Conservation (phyloP, 2,888 invertebrate species). For the Hermaeophaga mercurialis region DNA sequence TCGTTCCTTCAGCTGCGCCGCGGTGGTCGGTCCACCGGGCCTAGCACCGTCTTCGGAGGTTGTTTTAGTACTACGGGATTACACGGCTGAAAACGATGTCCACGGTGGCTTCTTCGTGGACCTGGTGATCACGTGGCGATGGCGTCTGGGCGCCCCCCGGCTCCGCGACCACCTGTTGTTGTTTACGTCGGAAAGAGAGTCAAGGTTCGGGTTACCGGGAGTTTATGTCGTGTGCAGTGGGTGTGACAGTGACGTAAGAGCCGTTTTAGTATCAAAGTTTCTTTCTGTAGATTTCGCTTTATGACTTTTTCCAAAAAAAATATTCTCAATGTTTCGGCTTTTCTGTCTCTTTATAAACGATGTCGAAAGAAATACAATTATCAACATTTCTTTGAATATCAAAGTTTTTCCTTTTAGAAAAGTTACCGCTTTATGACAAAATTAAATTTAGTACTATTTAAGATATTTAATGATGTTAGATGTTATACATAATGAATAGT, state of each 20-base stretch:
- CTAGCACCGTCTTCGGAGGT: slow-evolving; percentile 53
- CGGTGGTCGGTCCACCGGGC: slow-evolving; percentile 42
- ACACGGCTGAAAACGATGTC: slow-evolving; percentile 47
- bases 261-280: neutral
- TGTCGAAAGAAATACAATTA: too few relatives aligned
- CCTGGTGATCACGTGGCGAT: slow-evolving; percentile 48
- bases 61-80: slow-evolving; percentile 53
- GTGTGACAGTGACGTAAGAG: slow-evolving; percentile 4
- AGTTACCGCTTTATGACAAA: too few relatives aligned
- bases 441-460: too few relatives aligned
- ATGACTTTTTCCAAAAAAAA: too few relatives aligned
- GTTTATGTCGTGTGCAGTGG: slow-evolving; percentile 1
- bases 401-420: too few relatives aligned
- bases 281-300: neutral
- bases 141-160: slow-evolving; percentile 48
- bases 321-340: too few relatives aligned
- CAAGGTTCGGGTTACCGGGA: slow-evolving; percentile 13
- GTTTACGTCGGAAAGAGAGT: slow-evolving; percentile 27
- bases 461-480: too few relatives aligned
- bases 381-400: too few relatives aligned
- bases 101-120: slow-evolving; percentile 34
- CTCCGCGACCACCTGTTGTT: slow-evolving; percentile 44
- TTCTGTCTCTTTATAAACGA: too few relatives aligned
- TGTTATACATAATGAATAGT: too few relatives aligned
- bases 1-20: slow-evolving; percentile 47